These are phyloP conservation scores for Hemithea aestivaria DNA, from an alignment of 2,888 invertebrate species.

Conservation along the genomic window DNA sequence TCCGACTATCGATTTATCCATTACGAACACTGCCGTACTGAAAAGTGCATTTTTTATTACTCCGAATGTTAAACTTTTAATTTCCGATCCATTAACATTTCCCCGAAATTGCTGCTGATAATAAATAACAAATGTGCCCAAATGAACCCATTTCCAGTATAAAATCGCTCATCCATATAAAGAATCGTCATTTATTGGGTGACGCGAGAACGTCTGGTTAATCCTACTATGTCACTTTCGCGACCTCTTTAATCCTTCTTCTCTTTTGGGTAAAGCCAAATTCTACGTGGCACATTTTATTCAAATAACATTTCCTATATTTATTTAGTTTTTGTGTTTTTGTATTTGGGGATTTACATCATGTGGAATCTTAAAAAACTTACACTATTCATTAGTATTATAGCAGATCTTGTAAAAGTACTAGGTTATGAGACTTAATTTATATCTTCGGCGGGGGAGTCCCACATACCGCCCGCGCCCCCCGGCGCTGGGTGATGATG, in stretches of 20 bases:
- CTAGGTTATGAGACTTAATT: too few relatives aligned
- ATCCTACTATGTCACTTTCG: conserved; percentile 69
- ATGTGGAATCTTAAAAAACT: too few relatives aligned
- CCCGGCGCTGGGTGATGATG: too few relatives aligned
- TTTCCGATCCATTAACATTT: too few relatives aligned
- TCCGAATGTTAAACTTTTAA: neutral
- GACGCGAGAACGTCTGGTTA: conserved; percentile 56
- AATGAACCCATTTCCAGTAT: conserved; percentile 30
- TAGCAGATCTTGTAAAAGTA: too few relatives aligned
- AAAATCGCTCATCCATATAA: conserved; percentile 31
- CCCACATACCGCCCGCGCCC: too few relatives aligned
- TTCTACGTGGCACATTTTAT: conserved; percentile 50
- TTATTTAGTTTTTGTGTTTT: neutral
- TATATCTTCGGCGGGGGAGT: too few relatives aligned
- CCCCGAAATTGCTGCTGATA: too few relatives aligned
- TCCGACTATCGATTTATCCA: too few relatives aligned
- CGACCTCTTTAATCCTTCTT: conserved; percentile 71
- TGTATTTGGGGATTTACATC: too few relatives aligned
- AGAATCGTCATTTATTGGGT: conserved; percentile 62
- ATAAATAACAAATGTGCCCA: too few relatives aligned
- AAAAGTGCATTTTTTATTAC: neutral
- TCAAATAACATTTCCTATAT: conserved; percentile 46
- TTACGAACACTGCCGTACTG: neutral
- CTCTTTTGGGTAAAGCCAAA: conserved; percentile 54
- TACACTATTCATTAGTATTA: too few relatives aligned